Conservation (phyloP, 92 coral and sea anemone species). For the Epizoanthus rinbou region DNA sequence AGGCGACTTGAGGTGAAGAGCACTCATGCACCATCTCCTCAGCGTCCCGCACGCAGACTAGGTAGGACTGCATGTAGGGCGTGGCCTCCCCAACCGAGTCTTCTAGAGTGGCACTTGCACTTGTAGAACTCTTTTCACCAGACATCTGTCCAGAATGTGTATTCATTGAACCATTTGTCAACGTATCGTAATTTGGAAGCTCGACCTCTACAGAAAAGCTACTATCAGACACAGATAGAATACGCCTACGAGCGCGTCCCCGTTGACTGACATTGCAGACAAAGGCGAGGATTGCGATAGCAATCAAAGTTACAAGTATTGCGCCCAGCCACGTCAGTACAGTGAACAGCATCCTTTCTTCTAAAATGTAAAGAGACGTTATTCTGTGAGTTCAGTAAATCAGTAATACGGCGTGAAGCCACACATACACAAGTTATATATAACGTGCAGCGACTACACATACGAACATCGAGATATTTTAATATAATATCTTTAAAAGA, state of each 20-base stretch:
- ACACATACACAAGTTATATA: too few relatives aligned
- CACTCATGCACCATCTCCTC: neutral
- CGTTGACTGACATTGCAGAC: neutral
- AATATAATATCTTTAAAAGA: too few relatives aligned
- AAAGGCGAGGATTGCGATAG: too few relatives aligned
- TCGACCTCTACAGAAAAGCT: neutral
- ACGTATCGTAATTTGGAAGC: slow-evolving; percentile 18
- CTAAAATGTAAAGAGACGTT: neutral
- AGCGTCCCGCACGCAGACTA: neutral
- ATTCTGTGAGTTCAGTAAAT: too few relatives aligned
- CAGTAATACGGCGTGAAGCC: too few relatives aligned
- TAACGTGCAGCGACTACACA: too few relatives aligned
- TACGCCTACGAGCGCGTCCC: neutral
- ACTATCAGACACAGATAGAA: neutral
- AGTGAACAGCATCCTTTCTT: neutral
- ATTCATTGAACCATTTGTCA: neutral
- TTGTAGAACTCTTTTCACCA: neutral
- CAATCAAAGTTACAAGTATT: neutral
- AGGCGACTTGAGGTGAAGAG: neutral
- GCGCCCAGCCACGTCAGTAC: neutral
- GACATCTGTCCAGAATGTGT: neutral
- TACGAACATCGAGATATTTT: too few relatives aligned
- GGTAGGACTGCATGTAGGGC: neutral
- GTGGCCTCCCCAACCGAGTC: neutral
- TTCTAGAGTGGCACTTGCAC: neutral